These are phyloP conservation scores for Drosophila mimetica DNA, from an alignment of 2,888 invertebrate genomes.

Conservation along the genomic window DNA sequence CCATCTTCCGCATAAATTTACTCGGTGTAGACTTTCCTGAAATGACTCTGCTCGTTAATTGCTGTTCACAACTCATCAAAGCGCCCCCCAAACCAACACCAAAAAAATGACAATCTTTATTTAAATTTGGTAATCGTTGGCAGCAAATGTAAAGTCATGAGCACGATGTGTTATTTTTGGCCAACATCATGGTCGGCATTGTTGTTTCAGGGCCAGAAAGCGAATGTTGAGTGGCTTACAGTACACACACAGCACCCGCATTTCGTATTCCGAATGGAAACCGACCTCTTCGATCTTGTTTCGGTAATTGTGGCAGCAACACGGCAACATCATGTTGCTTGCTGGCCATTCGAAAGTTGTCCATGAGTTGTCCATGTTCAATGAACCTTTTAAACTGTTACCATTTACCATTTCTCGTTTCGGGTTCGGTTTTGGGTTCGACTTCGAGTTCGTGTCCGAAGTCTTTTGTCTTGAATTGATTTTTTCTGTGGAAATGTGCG, in stretches of 20 bases:
- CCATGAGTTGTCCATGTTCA: constrained; percentile 65
- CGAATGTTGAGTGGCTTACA: constrained; percentile 8
- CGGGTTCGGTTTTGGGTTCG: not conserved
- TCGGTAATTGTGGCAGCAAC: constrained; percentile 57
- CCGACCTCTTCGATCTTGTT: constrained; percentile 23
- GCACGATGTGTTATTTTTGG: constrained; percentile 21
- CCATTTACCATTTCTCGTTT: constrained; percentile 54
- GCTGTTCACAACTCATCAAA: constrained; percentile 29
- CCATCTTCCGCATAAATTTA: constrained; percentile 1
- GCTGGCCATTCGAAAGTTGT: constrained; percentile 65
- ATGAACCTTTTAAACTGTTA: constrained; percentile 69
- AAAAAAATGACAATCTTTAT: constrained; percentile 20
- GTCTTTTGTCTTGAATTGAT: constrained; percentile 40
- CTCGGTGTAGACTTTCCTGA: not conserved
- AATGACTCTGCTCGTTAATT: constrained; percentile 11
- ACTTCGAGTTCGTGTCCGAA: constrained; percentile 16
- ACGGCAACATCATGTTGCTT: constrained; percentile 36
- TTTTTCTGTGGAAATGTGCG: constrained; percentile 28
- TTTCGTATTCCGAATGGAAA: constrained; percentile 37
- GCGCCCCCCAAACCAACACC: not conserved
- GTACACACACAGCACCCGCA: constrained; percentile 22
- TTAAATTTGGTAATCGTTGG: constrained; percentile 37
- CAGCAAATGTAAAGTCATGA: constrained; percentile 12
- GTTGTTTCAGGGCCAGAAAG: constrained; percentile 60
- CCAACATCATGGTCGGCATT: constrained; percentile 45